These are phyloP conservation scores for Rhincodon typus DNA, from an alignment of 2,797 vertebrate species.

Conservation along the genomic window DNA sequence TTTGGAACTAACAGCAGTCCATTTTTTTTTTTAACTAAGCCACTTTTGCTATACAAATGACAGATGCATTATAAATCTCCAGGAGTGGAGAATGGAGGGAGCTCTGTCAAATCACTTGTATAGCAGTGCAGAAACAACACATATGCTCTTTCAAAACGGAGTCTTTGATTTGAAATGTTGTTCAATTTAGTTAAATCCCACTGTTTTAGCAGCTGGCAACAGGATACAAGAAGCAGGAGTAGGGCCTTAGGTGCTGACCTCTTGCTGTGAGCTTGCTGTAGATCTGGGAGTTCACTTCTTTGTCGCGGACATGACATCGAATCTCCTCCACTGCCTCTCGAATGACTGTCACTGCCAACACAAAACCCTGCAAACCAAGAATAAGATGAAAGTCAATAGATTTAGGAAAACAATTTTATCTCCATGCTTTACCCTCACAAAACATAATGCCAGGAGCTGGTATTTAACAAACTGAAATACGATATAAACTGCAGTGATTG, in stretches of 20 bases:
- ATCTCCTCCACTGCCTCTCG: constrained; percentile 94
- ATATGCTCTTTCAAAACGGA: neutral
- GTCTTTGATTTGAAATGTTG: constrained; percentile 35
- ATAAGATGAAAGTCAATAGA: constrained; percentile 22
- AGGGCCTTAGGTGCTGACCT: constrained; percentile 64
- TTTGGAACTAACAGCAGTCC: neutral
- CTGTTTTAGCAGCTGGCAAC: constrained; percentile 39
- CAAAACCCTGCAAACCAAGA: constrained; percentile 70
- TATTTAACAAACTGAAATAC: neutral
- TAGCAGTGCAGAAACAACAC: neutral
- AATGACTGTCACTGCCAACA: constrained; percentile 81
- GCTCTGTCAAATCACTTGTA: neutral
- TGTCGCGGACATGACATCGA: constrained; percentile 85
- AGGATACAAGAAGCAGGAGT: constrained; percentile 41
- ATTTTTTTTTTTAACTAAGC: neutral
- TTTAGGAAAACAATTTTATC: neutral
- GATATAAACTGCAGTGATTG: neutral
- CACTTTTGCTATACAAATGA: neutral
- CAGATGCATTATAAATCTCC: constrained; percentile 32
- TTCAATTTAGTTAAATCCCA: constrained; percentile 41
- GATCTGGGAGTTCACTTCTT: constrained; percentile 97
- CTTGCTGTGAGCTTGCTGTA: constrained; percentile 93
- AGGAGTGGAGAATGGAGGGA: neutral
- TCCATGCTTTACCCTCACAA: neutral
- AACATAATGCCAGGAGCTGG: neutral